phyloP scores from a whole-genome alignment of 2,888 invertebrate genomes.

The Macropis europaea region DNA sequence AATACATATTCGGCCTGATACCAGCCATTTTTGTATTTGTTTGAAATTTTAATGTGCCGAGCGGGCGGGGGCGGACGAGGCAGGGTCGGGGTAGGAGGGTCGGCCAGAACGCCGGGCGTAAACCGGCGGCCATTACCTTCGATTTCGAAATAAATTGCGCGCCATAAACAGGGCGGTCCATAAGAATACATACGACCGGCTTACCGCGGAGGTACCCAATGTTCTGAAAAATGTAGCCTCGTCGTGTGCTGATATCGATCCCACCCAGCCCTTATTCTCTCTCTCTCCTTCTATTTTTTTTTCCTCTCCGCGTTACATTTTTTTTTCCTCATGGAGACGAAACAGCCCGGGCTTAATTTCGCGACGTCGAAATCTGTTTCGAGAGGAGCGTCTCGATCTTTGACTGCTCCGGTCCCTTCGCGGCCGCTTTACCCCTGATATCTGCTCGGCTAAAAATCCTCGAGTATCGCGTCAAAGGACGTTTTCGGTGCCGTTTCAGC shows the following conservation, averaged over 20 bases:
- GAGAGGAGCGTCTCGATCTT: constrained; percentile 47
- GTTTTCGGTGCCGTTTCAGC: constrained; percentile 47
- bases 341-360: constrained; percentile 55
- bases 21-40: constrained; percentile 72
- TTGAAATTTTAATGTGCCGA: constrained; percentile 77
- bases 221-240: constrained; percentile 71
- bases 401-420: constrained; percentile 35
- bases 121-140: constrained; percentile 78
- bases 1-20: constrained; percentile 71
- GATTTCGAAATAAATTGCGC: constrained; percentile 79
- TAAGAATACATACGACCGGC: constrained; percentile 78
- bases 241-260: constrained; percentile 66
- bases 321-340: constrained; percentile 14
- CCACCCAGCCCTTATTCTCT: constrained; percentile 30
- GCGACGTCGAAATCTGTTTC: constrained; percentile 48
- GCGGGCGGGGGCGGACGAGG: constrained; percentile 12
- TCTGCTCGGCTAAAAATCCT: constrained; percentile 46
- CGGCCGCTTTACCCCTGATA: constrained; percentile 28
- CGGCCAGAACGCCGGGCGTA: constrained; percentile 66
- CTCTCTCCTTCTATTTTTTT: constrained; percentile 5
- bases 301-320: constrained; percentile 20
- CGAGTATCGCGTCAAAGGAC: constrained; percentile 55
- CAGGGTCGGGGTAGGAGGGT: constrained; percentile 38
- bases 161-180: constrained; percentile 78
- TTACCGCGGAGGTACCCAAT: constrained; percentile 71